phyloP scores from a whole-genome alignment of 2,113 vertebrate species.

The Mesoclemmys tuberculata region DNA sequence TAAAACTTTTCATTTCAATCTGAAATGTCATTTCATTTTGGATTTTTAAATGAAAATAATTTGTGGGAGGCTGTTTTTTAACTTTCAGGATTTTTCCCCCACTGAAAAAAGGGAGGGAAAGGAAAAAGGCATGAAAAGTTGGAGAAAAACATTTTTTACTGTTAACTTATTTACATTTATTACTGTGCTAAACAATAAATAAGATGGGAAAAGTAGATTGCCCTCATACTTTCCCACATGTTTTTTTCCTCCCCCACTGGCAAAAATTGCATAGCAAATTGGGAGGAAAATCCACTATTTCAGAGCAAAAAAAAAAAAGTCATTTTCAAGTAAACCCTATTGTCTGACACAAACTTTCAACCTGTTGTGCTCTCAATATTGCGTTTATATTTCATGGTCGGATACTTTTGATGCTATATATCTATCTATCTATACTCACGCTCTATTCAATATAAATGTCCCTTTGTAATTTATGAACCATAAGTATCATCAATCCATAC shows the following conservation, averaged over 20 bases:
- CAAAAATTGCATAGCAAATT: background rate
- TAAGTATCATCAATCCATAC: background rate
- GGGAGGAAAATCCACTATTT: background rate
- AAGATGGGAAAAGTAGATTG: background rate
- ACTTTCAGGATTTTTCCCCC: background rate
- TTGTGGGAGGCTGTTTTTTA: background rate
- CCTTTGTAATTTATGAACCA: background rate
- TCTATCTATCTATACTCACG: background rate
- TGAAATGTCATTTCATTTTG: too few relatives aligned
- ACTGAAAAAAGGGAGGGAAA: background rate
- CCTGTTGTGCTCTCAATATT: background rate
- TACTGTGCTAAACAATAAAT: background rate
- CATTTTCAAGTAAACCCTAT: background rate
- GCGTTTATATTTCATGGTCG: fast-evolving
- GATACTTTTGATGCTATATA: too few relatives aligned
- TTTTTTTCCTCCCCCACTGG: background rate
- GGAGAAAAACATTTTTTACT: background rate
- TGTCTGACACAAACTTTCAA: background rate
- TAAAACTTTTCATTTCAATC: too few relatives aligned
- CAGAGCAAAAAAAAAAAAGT: background rate
- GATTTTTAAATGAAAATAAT: background rate
- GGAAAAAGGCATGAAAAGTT: background rate
- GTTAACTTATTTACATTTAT: background rate
- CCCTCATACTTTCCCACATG: background rate
- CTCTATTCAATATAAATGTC: background rate